Percentiles rank a stretch among this genome's conserved stretches.
Conservation (phyloP, 2,113 vertebrate genomes). For the Grallaria varia region DNA sequence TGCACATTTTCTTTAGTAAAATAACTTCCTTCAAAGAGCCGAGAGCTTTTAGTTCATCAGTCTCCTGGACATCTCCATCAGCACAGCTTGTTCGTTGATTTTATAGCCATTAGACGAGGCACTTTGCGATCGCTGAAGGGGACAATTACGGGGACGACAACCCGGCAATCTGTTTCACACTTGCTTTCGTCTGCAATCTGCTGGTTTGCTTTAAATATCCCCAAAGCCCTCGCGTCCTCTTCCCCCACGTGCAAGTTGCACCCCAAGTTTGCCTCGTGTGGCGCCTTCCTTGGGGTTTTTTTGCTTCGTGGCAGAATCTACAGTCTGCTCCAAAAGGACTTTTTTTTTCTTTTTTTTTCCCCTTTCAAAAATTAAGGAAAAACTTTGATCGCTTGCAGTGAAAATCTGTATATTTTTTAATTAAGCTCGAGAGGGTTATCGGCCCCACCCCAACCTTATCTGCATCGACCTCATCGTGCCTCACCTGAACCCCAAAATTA, state of each 20-base stretch:
- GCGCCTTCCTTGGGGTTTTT: neutral
- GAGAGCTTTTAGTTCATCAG: conserved; percentile 3
- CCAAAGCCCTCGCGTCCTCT: neutral
- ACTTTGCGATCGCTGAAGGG: conserved; percentile 61
- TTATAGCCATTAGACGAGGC: conserved; percentile 58
- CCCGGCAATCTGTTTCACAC: conserved; percentile 65
- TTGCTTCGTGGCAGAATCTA: neutral
- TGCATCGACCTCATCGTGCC: rapidly evolving
- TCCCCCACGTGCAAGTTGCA: neutral
- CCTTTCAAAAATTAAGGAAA: neutral
- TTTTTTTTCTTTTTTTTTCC: neutral
- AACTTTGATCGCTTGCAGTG: neutral
- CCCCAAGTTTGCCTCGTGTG: neutral
- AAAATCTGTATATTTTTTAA: neutral
- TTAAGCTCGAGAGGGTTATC: neutral
- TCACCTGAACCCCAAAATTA: neutral
- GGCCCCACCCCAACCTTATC: rapidly evolving
- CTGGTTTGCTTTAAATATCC: conserved; percentile 42
- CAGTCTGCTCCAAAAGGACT: neutral
- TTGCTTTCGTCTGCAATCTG: conserved; percentile 63
- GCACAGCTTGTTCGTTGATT: conserved; percentile 64
- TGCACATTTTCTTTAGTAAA: neutral
- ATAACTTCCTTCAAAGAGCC: neutral
- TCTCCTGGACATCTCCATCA: conserved; percentile 53
- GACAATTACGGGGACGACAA: conserved; percentile 59